phyloP scores from a whole-genome alignment of 2,888 invertebrate species.

The Timema cristinae region DNA sequence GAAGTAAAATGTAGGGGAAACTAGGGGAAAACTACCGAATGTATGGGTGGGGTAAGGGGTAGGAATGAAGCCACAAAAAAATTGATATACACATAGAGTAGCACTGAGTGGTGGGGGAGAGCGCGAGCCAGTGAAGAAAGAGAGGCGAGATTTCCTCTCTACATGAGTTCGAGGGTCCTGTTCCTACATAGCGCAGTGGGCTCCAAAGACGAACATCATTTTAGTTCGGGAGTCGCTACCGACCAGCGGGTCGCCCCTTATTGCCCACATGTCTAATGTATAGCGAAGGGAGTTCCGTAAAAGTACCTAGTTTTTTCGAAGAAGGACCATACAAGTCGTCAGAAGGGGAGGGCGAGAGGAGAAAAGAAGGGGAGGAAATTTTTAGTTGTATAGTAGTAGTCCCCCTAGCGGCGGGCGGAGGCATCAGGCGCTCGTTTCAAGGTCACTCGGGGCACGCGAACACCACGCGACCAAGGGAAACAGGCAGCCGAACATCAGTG shows the following conservation, averaged over 20 bases:
- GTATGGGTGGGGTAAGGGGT: slow-evolving; percentile 9
- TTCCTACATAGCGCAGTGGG: neutral
- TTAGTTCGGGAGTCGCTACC: no score
- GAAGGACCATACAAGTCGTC: slow-evolving; percentile 22
- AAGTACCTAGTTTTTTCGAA: neutral
- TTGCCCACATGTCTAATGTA: slow-evolving; percentile 29
- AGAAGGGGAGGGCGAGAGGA: slow-evolving; percentile 32
- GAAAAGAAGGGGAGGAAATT: slow-evolving; percentile 32
- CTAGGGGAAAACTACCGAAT: neutral
- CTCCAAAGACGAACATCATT: neutral
- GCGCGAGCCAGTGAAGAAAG: slow-evolving; percentile 3
- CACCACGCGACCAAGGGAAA: slow-evolving; percentile 11
- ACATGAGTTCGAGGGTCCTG: neutral
- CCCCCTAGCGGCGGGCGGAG: slow-evolving; percentile 28
- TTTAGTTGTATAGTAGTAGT: slow-evolving; percentile 17
- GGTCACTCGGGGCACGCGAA: slow-evolving; percentile 17
- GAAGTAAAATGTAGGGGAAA: no score
- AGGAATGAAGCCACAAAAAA: slow-evolving; percentile 4
- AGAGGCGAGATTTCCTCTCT: neutral
- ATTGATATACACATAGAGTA: slow-evolving; percentile 10
- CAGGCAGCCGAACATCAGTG: slow-evolving; percentile 6
- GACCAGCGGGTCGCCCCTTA: no score
- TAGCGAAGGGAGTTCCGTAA: slow-evolving; percentile 31
- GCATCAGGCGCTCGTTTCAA: slow-evolving; percentile 31
- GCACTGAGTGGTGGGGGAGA: neutral